Evolutionary conservation across 2,113 vertebrate genomes (phyloP).

Genomic region (Phalacrocorax aristotelis): DNA sequence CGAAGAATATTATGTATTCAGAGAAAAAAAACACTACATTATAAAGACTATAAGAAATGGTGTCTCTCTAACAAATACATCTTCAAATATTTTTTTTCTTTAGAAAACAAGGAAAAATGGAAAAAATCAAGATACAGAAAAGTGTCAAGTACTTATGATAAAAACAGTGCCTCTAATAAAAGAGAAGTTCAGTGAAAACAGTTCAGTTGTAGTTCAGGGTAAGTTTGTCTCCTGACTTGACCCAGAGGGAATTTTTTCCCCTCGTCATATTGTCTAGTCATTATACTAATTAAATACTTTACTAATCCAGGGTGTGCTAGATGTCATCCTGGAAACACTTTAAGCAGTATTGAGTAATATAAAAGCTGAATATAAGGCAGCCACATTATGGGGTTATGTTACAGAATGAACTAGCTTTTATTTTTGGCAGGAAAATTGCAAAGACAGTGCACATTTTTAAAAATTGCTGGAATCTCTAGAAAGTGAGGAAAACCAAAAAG

Average conservation of each 20-base stretch:
- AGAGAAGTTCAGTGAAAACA: neutral
- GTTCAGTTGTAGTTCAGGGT: neutral
- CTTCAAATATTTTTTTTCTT: neutral
- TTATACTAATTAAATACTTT: constrained; percentile 69
- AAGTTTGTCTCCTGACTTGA: constrained; percentile 3
- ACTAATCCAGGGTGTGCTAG: constrained; percentile 19
- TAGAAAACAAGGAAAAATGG: neutral
- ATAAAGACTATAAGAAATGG: neutral
- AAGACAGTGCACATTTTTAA: constrained; percentile 13
- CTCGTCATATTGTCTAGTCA: constrained; percentile 41
- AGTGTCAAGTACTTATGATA: neutral
- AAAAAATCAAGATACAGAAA: neutral
- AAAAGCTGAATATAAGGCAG: constrained; percentile 23
- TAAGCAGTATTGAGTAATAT: constrained; percentile 29
- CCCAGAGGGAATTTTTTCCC: neutral
- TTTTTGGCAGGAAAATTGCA: constrained; percentile 45
- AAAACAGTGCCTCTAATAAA: neutral
- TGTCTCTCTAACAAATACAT: neutral
- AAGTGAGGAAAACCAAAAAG: neutral
- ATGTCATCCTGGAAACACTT: constrained; percentile 63
- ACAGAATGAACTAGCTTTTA: constrained; percentile 35
- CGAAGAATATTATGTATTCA: neutral
- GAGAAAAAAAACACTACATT: too few species aligned
- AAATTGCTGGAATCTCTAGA: constrained; percentile 44
- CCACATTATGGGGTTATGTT: constrained; percentile 1